Evolutionary conservation across 35 echinoderm and acorn worm genomes (phyloP), one percentile per base, ranked within the genome.

Genomic region (Stichopus chloronotus): DNA sequence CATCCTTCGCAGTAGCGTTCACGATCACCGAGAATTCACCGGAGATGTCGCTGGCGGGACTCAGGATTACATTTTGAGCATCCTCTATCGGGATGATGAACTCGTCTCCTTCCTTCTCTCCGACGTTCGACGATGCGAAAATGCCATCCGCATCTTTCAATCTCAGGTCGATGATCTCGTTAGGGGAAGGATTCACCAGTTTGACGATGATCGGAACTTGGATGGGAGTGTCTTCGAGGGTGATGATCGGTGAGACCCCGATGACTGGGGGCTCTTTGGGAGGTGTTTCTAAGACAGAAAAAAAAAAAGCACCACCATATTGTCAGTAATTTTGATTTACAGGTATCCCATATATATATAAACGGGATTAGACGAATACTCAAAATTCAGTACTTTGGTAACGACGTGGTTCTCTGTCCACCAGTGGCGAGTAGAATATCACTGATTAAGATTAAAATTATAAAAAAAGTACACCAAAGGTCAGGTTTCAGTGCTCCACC

Each of bases 261-360:
- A 83, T 57, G 25, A 83, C 19, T 7, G 80, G 80, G 16, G 86
- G 86, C 52, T 88, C 86, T 58, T 59, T 61, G 7, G 86, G 86
- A 16, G 86, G 86, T 43, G 86, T 88, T 23, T 59, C 86, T 88
- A 55, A 0, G 53, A 23, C 5, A 0, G 9, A 79, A 43, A 3
- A 5, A 8, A 25, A 25, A 25, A 9, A 2, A 5, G 3, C 30
- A 43, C 30, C 1, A 43, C 0, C 30, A 43, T 3, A 43, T 43
- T n/a, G n/a, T n/a, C n/a, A 43, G 30, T 43, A 43, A 43, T 43
- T 43, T 43, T 43, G 30, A 43, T 43, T 43, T 43, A 43, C 30
- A 43, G 30, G 30, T 43, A 43, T 43, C 30, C 30, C 30, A 43
- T 43, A 43, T 43, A 43, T 43, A 43, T 43, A 43, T 43, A 43